Conservation (phyloP, 1,140 invertebrate species). For the Bombyx mori region ASM3026992v2 NC_085110.1:6906501-6907000, state of each 20-base stretch:
- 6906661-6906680: constrained; percentile 99
- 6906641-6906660: constrained; percentile 93
- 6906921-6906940: constrained; percentile 54
- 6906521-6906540: constrained; percentile 50
- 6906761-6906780: constrained; percentile 99
- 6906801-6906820: constrained; percentile 97
- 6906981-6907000: constrained; percentile 2
- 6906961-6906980: neutral
- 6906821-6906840: constrained; percentile 97
- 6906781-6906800: constrained; percentile 99
- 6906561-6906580: constrained; percentile 27
- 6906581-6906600: constrained; percentile 24
- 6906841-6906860: constrained; percentile 60
- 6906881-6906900: constrained; percentile 57
- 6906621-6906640: neutral
- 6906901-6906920: constrained; percentile 59
- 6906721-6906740: constrained; percentile 99
- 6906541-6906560: constrained; percentile 48
- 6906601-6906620: constrained; percentile 11
- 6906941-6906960: constrained; percentile 46
- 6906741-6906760: constrained; percentile 99
- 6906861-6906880: constrained; percentile 30
- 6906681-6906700: constrained; percentile 99
- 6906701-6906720: constrained; percentile 98
- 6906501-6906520: constrained; percentile 61